Base-by-base conservation (phyloP, 2,113 vertebrate genomes). In the Limnothrissa miodon region DNA sequence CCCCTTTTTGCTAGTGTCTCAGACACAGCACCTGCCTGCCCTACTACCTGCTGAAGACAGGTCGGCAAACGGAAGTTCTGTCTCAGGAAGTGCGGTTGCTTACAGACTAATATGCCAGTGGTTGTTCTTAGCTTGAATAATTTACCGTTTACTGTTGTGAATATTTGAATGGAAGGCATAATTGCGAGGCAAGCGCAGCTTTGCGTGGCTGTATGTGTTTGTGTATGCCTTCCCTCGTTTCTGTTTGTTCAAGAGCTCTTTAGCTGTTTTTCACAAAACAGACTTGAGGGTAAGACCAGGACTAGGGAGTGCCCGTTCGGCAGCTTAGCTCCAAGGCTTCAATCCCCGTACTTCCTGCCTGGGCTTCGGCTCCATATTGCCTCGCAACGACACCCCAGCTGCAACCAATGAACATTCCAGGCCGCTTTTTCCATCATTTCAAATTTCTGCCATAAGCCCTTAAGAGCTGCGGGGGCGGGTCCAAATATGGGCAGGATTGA, bases 381-480 rank as follows among this genome's bases (percentile, higher is more conserved):
- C 82, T 87, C 25, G 66, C 92, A 87, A 89, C 78, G 78, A 89
- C 87, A 88, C 89, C 89, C 91, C 94, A 93, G 92, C 94, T 95
- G 94, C 86, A 94, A 90, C 94, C 89, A 89, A 95, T 92, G 89
- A 95, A 91, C 82, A 84, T 92, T 93, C 92, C 93, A 91, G 86
- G 90, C 90, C 66, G 25, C 66, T 87, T 93, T 90, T 93, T 78
- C 83, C 87, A 92, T 90, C 93, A 92, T 93, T 93, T 91, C 90
- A 87, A 81, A 93, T 92, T 93, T 93, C 88, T 87, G 85, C 90
- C 87, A 82, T 89, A 90, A 94, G 91, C 93, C 92, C 91, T 88
- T 89, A 90, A 94, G 89, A 85, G 91, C 89, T 86, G 90, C 87
- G 86, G 80, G 87, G 88, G 78, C 44, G 11, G 48, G 66, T 91